These are phyloP conservation scores for Chouioia cunea DNA, from an alignment of 2,888 invertebrate genomes.

Conservation along the genomic window DNA sequence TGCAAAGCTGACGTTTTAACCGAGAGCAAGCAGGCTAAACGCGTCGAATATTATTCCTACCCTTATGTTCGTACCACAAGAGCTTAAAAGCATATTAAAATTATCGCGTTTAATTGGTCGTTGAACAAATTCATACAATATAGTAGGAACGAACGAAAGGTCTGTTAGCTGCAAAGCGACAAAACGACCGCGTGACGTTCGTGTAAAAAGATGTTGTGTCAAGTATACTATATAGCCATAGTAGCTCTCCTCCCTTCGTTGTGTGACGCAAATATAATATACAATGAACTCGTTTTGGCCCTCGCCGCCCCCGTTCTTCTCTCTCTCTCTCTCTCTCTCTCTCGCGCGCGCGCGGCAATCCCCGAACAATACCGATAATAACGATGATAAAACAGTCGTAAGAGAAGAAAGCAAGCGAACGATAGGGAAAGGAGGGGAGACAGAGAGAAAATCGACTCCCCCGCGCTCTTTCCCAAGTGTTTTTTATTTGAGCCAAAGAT, in stretches of 20 bases:
- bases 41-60: neutral
- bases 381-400: constrained; percentile 38
- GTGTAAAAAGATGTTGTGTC: constrained; percentile 32
- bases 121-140: no score
- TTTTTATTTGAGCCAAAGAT: constrained; percentile 46
- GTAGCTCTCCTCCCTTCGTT: no score
- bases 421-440: neutral
- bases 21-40: constrained; percentile 15
- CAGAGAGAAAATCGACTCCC: neutral
- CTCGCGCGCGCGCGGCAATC: neutral
- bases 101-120: no score
- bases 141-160: no score
- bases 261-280: constrained; percentile 26
- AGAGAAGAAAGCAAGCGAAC: constrained; percentile 1
- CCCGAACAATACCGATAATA: constrained; percentile 26
- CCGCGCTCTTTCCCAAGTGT: constrained; percentile 21
- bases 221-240: no score
- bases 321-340: constrained; percentile 3
- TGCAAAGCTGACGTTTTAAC: constrained; percentile 39
- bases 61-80: no score
- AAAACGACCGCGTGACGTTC: constrained; percentile 29
- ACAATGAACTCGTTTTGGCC: constrained; percentile 7
- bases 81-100: no score
- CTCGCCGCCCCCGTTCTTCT: neutral
- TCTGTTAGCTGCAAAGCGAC: constrained; percentile 3